phyloP scores from a whole-genome alignment of 2,113 vertebrate species.

The Trachemys scripta region DNA sequence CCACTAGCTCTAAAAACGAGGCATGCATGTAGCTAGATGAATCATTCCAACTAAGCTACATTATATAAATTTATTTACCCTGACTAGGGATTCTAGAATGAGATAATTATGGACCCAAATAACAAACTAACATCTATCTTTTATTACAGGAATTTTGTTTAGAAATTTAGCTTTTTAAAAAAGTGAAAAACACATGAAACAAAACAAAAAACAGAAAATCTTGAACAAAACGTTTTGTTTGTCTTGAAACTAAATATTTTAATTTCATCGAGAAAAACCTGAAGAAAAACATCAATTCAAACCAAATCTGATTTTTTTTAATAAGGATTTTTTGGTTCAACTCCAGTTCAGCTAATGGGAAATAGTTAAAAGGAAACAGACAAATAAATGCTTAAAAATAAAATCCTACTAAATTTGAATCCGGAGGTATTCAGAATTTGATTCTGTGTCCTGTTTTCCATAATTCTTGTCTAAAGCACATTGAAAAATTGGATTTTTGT shows the following conservation, averaged over 20 bases:
- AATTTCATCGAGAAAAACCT: neutral
- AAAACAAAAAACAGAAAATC: neutral
- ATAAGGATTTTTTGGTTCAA: neutral
- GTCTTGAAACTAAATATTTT: neutral
- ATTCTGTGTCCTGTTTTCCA: fast-evolving
- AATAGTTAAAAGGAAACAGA: neutral
- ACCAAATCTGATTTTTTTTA: neutral
- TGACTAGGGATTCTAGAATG: neutral
- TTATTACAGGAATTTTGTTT: neutral
- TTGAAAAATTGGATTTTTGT: neutral
- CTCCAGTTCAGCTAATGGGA: neutral
- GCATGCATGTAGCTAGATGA: neutral
- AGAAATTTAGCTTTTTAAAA: neutral
- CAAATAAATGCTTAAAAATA: neutral
- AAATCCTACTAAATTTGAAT: neutral
- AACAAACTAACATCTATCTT: neutral
- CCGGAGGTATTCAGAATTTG: neutral
- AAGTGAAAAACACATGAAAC: neutral
- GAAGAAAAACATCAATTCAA: neutral
- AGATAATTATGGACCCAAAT: neutral
- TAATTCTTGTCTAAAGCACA: neutral
- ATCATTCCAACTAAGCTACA: neutral
- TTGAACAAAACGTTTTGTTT: neutral
- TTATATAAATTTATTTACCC: neutral
- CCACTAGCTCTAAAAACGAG: neutral